These are phyloP conservation scores for Melipona bicolor DNA, from an alignment of 2,888 invertebrate species.

Conservation along the genomic window DNA sequence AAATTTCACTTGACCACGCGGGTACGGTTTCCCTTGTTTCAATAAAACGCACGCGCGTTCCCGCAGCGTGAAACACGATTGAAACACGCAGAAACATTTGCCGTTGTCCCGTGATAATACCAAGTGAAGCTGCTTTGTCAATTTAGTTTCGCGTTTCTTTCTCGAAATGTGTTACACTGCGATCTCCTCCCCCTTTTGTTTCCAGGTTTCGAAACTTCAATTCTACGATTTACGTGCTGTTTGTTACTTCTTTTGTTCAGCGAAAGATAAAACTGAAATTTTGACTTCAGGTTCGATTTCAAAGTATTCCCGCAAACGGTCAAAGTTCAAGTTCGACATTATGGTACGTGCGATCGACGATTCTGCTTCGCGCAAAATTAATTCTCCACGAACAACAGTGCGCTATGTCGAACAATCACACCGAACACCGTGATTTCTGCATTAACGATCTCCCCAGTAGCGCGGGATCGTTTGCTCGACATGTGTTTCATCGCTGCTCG, in stretches of 20 bases:
- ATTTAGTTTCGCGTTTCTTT: background rate
- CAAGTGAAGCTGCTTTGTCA: slow-evolving; percentile 2
- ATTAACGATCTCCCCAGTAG: slow-evolving; percentile 39
- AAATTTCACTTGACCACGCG: background rate
- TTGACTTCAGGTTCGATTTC: background rate
- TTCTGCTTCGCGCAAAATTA: no score
- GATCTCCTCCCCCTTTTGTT: background rate
- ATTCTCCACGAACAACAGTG: background rate
- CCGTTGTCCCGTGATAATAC: background rate
- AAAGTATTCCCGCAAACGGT: background rate
- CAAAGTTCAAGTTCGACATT: background rate
- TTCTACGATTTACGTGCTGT: background rate
- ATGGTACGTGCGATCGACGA: background rate
- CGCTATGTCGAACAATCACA: slow-evolving; percentile 1
- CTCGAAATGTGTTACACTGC: background rate
- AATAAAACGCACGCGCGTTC: background rate
- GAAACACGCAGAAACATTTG: background rate
- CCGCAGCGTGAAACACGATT: background rate
- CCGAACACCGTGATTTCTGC: slow-evolving; percentile 24
- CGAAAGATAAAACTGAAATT: background rate
- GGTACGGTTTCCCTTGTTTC: background rate
- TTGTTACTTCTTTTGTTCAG: background rate
- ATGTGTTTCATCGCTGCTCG: slow-evolving; percentile 35
- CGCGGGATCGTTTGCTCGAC: slow-evolving; percentile 43
- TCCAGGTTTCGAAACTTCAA: background rate